Evolutionary conservation across 2,888 invertebrate species (phyloP).

Genomic region (Ichneumon xanthorius): DNA sequence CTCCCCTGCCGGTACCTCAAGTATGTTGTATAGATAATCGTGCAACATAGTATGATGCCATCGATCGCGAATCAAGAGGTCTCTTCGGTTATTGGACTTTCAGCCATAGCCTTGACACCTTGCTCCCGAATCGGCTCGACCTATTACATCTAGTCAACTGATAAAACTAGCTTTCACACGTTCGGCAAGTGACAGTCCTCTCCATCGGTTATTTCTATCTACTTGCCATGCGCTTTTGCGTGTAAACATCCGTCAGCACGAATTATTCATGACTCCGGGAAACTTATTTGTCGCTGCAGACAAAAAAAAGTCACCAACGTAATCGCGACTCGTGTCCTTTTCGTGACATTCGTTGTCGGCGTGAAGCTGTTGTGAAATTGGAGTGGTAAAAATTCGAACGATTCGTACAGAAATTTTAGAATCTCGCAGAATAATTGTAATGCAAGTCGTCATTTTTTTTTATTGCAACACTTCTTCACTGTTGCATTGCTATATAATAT

Average conservation of each 20-base stretch:
- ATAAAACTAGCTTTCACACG: constrained; percentile 2
- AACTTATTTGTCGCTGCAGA: neutral
- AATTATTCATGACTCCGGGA: constrained; percentile 17
- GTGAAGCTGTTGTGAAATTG: neutral
- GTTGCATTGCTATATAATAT: too few species aligned
- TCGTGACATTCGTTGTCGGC: neutral
- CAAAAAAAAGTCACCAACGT: neutral
- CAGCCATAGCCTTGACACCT: constrained; percentile 19
- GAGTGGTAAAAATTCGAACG: neutral
- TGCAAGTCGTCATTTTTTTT: neutral
- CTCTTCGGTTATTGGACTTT: constrained; percentile 38
- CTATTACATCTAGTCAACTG: neutral
- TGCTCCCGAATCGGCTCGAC: neutral
- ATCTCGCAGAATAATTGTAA: neutral
- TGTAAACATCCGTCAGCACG: neutral
- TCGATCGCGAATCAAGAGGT: constrained; percentile 8
- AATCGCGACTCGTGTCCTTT: neutral
- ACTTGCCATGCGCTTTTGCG: neutral
- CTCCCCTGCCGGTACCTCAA: neutral
- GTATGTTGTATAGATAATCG: constrained; percentile 3
- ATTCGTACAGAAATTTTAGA: neutral
- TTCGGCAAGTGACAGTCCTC: neutral
- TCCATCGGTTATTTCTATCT: neutral
- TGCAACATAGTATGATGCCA: constrained; percentile 6
- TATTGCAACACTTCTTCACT: neutral